Conservation (phyloP, 1,140 invertebrate genomes). For the Triops longicaudatus region DNA sequence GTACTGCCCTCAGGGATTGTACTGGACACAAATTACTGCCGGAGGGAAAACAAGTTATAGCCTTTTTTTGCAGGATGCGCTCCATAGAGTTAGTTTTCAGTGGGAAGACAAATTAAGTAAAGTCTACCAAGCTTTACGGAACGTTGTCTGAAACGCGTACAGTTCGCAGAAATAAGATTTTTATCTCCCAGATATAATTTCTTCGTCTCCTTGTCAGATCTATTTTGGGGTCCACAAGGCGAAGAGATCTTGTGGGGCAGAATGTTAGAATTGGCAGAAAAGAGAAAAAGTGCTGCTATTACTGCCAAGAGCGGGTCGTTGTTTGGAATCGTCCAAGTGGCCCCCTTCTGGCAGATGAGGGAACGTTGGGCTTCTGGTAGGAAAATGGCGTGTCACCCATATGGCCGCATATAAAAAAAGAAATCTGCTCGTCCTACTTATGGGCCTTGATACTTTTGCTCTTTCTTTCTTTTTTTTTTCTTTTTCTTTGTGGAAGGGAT, state of each 20-base stretch:
- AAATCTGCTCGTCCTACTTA: slow-evolving; percentile 6
- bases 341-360: not conserved
- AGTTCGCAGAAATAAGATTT: not conserved
- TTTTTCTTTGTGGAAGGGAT: not conserved
- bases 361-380: not conserved
- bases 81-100: too few species aligned
- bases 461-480: not conserved
- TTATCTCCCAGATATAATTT: not conserved
- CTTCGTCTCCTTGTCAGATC: not conserved
- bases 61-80: too few species aligned
- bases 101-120: too few species aligned
- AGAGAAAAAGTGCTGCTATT: not conserved
- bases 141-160: too few species aligned
- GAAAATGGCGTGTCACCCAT: not conserved
- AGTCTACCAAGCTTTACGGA: too few species aligned
- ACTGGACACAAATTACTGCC: too few species aligned
- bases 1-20: too few species aligned
- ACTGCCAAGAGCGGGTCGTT: not conserved
- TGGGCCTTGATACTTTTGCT: not conserved
- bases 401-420: not conserved
- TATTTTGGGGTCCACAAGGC: not conserved
- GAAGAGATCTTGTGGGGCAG: not conserved
- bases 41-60: too few species aligned
- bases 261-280: not conserved
- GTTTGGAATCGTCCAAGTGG: not conserved